A percentile compares a stretch with the other conserved stretches of the same genome.
Evolutionary conservation across 2,888 invertebrate species (phyloP).

Genomic region (Amaurobius ferox): DNA sequence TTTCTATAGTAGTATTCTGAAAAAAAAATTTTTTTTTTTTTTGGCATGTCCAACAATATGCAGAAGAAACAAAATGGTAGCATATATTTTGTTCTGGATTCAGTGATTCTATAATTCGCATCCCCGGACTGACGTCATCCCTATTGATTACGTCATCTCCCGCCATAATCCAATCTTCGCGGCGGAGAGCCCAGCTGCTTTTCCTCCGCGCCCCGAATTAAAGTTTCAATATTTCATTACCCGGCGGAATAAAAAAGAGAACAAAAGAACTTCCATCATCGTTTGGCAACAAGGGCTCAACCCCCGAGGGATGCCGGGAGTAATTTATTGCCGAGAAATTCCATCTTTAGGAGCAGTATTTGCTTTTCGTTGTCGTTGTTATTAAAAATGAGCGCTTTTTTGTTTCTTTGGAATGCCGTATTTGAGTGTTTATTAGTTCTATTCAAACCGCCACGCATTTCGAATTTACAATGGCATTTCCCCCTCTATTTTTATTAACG

Average conservation of each 20-base stretch:
- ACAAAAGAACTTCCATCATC: constrained; percentile 30
- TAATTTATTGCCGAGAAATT: constrained; percentile 54
- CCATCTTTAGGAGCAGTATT: constrained; percentile 36
- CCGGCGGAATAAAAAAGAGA: constrained; percentile 52
- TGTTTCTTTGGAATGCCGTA: background rate
- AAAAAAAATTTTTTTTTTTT: constrained; percentile 1
- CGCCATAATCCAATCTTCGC: constrained; percentile 71
- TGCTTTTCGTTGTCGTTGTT: constrained; percentile 21
- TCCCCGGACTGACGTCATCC: constrained; percentile 64
- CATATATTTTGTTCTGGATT: background rate
- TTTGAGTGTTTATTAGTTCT: constrained; percentile 10
- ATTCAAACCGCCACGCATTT: background rate
- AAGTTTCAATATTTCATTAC: constrained; percentile 71
- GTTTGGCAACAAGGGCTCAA: constrained; percentile 38
- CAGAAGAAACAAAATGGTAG: background rate
- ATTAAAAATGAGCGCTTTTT: constrained; percentile 24
- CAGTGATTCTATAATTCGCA: constrained; percentile 16
- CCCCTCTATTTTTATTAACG: background rate
- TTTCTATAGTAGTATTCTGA: no score
- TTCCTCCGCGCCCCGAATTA: constrained; percentile 35
- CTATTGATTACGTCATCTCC: constrained; percentile 72
- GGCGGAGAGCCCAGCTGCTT: constrained; percentile 51
- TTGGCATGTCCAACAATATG: background rate
- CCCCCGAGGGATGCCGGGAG: constrained; percentile 23
- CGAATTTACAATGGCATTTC: background rate